Base-by-base conservation (phyloP, 1,140 invertebrate genomes). In the Ostrea edulis region DNA sequence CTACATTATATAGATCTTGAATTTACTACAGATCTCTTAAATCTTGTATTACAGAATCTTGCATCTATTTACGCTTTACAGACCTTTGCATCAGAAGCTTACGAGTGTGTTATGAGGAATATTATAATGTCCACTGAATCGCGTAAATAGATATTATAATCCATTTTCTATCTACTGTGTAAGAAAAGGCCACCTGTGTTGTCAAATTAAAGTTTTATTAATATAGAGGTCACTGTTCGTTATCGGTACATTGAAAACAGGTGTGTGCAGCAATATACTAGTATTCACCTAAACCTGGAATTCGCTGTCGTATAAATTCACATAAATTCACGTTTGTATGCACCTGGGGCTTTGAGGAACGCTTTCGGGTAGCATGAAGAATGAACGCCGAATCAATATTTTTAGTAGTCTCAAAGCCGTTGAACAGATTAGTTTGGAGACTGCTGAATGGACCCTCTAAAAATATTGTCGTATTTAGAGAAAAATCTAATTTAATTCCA, bases 401-500 rank as follows among this genome's bases (percentile, higher is more conserved):
- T 17, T 17, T 20, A 62, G 55, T 7, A 20, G 2, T 62, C 55
- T 62, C 17, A 62, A 17, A 62, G 55, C 17, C 7, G 2, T n/a
- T 5, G 55, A 4, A 20, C n/a, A n/a, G 7, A 20, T 62, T 62
- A n/a, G n/a, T 62, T 20, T 20, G 12, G 20, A 62, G 17, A 62
- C n/a, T 17, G 55, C n/a, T 20, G 14, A 62, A 20, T 62, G n/a
- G n/a, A 62, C n/a, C 55, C 12, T 77, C 29, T 77, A 11, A 77
- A 77, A 77, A 77, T 77, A 77, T 77, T 77, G 22, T 77, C 68
- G 9, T 29, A 77, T 25, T 77, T 29, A 77, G 14, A 35, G 22
- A 25, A 14, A 29, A 77, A 77, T 77, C 68, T 77, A 77, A 77
- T 77, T 77, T 77, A 77, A 77, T 35, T 29, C 68, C 25, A 14